Conservation (phyloP, 1,140 invertebrate genomes). For the Drosophila mauritiana region DNA sequence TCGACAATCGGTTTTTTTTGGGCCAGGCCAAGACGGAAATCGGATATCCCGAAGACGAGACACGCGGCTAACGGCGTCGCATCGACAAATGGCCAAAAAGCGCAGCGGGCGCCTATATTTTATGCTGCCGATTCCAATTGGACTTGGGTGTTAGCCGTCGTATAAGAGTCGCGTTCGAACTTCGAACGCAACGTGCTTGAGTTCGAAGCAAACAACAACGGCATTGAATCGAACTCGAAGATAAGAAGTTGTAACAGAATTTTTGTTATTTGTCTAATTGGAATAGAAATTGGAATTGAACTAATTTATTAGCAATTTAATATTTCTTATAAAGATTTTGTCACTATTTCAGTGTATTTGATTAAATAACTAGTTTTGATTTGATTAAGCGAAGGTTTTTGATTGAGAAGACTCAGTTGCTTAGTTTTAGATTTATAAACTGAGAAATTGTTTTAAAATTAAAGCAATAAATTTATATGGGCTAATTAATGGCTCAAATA, state of each 20-base stretch:
- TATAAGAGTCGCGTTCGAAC: conserved; percentile 54
- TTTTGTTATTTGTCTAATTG: too few species aligned
- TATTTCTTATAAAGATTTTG: too few species aligned
- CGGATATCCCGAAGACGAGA: conserved; percentile 5
- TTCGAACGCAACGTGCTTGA: conserved; percentile 19
- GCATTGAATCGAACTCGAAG: too few species aligned
- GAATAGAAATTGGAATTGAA: too few species aligned
- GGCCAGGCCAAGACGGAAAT: conserved; percentile 15
- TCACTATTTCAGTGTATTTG: not conserved
- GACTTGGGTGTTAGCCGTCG: conserved; percentile 20
- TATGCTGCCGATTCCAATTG: conserved; percentile 53
- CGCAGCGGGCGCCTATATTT: conserved; percentile 64
- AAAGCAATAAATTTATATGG: not conserved
- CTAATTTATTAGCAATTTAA: too few species aligned
- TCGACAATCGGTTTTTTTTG: conserved; percentile 21
- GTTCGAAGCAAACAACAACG: not conserved
- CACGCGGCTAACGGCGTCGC: conserved; percentile 51
- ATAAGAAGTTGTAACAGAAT: too few species aligned
- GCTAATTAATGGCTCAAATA: not conserved
- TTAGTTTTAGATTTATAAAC: not conserved
- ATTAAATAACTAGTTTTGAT: conserved; percentile 20
- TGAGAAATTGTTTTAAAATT: too few species aligned
- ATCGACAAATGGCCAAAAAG: conserved; percentile 75
- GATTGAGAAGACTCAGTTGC: not conserved
- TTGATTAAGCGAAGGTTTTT: not conserved